Percentiles rank a stretch among this genome's conserved stretches.
These are phyloP conservation scores for Apostichopus japonicus DNA, from an alignment of 35 echinoderm and acorn worm species.

Conservation along the genomic window DNA sequence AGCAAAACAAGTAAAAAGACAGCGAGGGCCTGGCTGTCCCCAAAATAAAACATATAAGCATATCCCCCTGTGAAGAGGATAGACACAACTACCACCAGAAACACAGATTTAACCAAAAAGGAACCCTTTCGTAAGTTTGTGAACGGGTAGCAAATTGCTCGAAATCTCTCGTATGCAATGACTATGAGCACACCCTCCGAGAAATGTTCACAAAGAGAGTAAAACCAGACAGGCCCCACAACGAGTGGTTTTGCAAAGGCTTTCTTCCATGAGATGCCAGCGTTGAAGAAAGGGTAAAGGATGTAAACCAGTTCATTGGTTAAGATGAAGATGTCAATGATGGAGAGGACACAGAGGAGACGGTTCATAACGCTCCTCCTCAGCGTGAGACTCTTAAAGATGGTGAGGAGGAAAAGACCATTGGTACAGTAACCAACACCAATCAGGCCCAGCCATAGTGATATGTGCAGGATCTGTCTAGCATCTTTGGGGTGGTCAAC, in stretches of 20 bases:
- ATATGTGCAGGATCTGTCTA: slow-evolving; percentile 33
- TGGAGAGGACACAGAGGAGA: slow-evolving; percentile 18
- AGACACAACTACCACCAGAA: slow-evolving; percentile 7
- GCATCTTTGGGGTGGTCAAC: slow-evolving; percentile 24
- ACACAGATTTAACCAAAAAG: slow-evolving; percentile 25
- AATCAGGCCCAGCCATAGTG: slow-evolving; percentile 24
- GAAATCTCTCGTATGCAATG: slow-evolving; percentile 38
- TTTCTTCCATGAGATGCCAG: slow-evolving; percentile 5
- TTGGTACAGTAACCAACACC: slow-evolving; percentile 22
- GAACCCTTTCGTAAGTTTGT: slow-evolving; percentile 13
- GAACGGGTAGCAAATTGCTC: slow-evolving; percentile 40
- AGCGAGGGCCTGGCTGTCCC: neutral
- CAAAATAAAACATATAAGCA: slow-evolving; percentile 49
- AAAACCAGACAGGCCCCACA: slow-evolving; percentile 44
- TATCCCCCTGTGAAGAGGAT: slow-evolving; percentile 26
- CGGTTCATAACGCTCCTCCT: slow-evolving; percentile 42
- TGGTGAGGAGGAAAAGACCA: slow-evolving; percentile 46
- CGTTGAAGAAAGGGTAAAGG: slow-evolving; percentile 16
- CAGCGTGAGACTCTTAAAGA: slow-evolving; percentile 14
- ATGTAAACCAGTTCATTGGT: slow-evolving; percentile 48
- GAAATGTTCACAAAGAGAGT: slow-evolving; percentile 45
- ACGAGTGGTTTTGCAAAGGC: slow-evolving; percentile 39
- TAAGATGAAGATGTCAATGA: slow-evolving; percentile 50
- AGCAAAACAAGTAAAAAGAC: slow-evolving; percentile 17
- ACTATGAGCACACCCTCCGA: slow-evolving; percentile 37